Evolutionary conservation across 1,140 invertebrate species (phyloP), one percentile per base, ranked within the genome.

Genomic region (Cydia splendana): DNA sequence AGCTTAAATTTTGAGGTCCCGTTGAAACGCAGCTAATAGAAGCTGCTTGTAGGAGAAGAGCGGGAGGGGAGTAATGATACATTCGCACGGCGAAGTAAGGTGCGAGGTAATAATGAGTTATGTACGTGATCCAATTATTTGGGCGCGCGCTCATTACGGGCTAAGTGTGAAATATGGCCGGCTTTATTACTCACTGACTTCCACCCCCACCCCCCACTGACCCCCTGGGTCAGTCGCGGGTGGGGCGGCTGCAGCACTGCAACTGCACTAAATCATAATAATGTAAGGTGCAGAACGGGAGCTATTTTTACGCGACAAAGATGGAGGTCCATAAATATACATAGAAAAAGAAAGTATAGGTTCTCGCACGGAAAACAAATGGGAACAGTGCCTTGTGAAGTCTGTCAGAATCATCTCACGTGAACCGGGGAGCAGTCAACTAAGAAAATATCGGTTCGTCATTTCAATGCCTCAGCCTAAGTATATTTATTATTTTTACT

Each of bases 91-190:
- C 85, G 85, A 87, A 89, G 82, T 88, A 85, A 88, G 86, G 88
- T 85, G 89, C 87, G 88, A 92, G 88, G 90, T 93, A 93, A 93
- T 93, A 93, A 93, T 93, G 93, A 93, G 87, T 93, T 93, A 93
- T 93, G 92, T 93, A 93, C 91, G 93, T 93, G 93, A 93, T 93
- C 93, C 93, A 93, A 93, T 93, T 93, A 93, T 93, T 93, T 93
- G 89, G 93, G 93, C 91, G 91, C 89, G 86, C 91, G 90, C 91
- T 93, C 91, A 93, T 93, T 93, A 93, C 91, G 87, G 87, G 88
- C 90, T 93, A 93, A 93, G 93, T 93, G 93, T 93, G 93, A 93
- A 93, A 93, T 93, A 93, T 93, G 83, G 89, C 88, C 82, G 85
- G 88, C 87, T 91, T 92, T 92, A 92, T 92, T 92, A 89, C 90